A percentile compares a stretch with the other conserved stretches of the same genome.
These are phyloP conservation scores for Formica aserva DNA, from an alignment of 2,888 invertebrate species.

Conservation along the genomic window DNA sequence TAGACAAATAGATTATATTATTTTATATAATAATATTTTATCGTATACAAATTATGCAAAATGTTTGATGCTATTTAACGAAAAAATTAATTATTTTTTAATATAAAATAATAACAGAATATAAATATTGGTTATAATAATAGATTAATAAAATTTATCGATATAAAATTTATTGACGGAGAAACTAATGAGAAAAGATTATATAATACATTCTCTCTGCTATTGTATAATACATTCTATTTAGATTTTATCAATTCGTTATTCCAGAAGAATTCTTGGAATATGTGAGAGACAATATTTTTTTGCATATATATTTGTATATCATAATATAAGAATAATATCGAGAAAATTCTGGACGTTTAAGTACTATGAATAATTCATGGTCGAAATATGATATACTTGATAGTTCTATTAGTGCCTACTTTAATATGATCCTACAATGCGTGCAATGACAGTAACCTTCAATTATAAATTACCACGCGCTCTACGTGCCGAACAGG, in stretches of 20 bases:
- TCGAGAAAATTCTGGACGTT: neutral
- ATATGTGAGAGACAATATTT: neutral
- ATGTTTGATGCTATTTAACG: neutral
- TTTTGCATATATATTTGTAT: neutral
- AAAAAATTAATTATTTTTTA: neutral
- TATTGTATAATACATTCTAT: neutral
- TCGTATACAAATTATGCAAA: neutral
- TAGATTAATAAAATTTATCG: neutral
- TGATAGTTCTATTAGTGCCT: conserved; percentile 34
- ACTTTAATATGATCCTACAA: conserved; percentile 41
- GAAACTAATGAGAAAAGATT: neutral
- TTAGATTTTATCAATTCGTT: conserved; percentile 18
- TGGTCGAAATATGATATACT: conserved; percentile 32
- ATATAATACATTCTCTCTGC: neutral
- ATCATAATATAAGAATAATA: conserved; percentile 2
- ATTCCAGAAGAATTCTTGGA: neutral
- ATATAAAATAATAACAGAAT: neutral
- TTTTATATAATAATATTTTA: conserved; percentile 3
- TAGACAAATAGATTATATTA: neutral
- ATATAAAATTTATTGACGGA: neutral
- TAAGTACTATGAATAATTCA: conserved; percentile 39
- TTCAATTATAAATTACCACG: conserved; percentile 64
- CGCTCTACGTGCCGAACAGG: conserved; percentile 58
- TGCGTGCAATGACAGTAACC: conserved; percentile 65
- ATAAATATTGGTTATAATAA: neutral